A percentile compares a stretch with the other conserved stretches of the same genome.
phyloP scores from a whole-genome alignment of 2,113 vertebrate genomes.

The Alces alces region DNA sequence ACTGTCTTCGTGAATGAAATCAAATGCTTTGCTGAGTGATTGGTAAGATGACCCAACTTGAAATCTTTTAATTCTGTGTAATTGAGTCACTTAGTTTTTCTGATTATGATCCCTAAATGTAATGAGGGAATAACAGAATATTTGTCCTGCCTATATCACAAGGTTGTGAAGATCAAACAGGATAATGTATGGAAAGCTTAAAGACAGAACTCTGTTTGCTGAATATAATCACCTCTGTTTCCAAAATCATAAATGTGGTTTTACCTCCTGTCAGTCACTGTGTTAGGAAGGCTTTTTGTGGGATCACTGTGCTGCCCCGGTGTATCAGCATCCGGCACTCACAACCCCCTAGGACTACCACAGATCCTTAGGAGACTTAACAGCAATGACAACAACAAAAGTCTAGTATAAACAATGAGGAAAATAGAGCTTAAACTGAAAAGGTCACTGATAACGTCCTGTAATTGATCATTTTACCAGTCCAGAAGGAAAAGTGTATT shows the following conservation, averaged over 20 bases:
- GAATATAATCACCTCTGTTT: background rate
- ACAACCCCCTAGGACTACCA: background rate
- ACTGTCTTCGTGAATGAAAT: background rate
- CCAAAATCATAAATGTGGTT: background rate
- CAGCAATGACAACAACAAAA: background rate
- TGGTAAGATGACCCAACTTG: background rate
- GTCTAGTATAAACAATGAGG: background rate
- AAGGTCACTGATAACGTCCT: background rate
- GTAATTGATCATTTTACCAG: background rate
- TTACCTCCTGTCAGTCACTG: background rate
- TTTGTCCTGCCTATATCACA: background rate
- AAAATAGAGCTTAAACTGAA: background rate
- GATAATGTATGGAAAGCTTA: background rate
- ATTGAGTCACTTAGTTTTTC: background rate
- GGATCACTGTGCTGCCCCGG: background rate
- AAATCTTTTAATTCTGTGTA: constrained; percentile 22
- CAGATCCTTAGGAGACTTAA: background rate
- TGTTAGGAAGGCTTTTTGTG: background rate
- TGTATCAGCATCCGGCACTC: background rate
- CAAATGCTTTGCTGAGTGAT: constrained; percentile 27
- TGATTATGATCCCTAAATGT: constrained; percentile 29
- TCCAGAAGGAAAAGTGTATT: background rate
- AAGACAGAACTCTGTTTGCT: background rate
- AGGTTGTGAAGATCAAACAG: background rate
- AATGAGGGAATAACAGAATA: background rate